Conservation (phyloP, 2,113 vertebrate genomes). For the Corythornis vintsioides region DNA sequence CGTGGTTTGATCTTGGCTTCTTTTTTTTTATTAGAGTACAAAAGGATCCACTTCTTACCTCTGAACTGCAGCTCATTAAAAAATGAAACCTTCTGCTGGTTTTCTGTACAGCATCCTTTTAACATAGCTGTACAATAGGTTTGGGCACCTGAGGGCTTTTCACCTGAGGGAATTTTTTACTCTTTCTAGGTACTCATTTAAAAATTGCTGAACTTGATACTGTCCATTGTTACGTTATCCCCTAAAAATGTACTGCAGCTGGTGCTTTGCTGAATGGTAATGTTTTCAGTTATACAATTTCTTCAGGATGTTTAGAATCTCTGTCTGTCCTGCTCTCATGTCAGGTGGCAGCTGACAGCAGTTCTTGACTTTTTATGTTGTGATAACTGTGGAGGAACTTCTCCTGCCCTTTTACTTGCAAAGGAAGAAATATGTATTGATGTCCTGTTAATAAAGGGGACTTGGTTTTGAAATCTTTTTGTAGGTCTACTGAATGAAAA, state of each 20-base stretch:
- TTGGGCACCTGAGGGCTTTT: not conserved
- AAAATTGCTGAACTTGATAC: not conserved
- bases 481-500: not conserved
- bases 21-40: not conserved
- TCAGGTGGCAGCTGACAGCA: constrained; percentile 21
- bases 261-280: not conserved
- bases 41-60: not conserved
- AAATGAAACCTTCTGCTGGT: not conserved
- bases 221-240: not conserved
- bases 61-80: not conserved
- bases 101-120: not conserved
- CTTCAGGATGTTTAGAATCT: not conserved
- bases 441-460: not conserved
- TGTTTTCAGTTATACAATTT: not conserved
- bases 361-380: not conserved
- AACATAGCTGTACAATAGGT: not conserved
- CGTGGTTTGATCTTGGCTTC: not conserved
- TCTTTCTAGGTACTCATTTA: not conserved
- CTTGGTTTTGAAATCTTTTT: not conserved
- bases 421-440: not conserved
- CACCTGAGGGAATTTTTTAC: not conserved
- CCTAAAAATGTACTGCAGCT: not conserved
- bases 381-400: not conserved
- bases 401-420: not conserved
- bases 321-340: constrained; percentile 1